Evolutionary conservation across 2,888 invertebrate genomes (phyloP), one percentile per base, ranked within the genome.

Genomic region (Spodoptera picta): DNA sequence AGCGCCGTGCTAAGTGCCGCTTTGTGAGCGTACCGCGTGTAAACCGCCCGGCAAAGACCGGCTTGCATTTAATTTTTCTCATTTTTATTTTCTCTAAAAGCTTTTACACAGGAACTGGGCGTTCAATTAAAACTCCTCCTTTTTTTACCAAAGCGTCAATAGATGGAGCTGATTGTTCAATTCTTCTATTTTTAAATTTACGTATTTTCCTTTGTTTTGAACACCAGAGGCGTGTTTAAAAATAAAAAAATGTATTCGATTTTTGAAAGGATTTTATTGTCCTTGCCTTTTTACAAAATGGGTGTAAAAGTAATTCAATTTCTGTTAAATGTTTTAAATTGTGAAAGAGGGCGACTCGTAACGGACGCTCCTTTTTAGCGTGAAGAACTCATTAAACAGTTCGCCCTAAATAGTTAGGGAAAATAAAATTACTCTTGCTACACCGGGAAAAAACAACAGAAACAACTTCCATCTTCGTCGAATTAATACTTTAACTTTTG

Each of bases 21-120:
- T 89, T 90, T 90, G 84, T 86, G 82, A 83, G 79, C 80, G 78
- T 73, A 79, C 81, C 80, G 84, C 82, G 87, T 86, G 87, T 84
- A 87, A 87, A 87, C 87, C 87, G 73, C 83, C 79, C 75, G 57
- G 83, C 79, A 86, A 87, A 90, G 83, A 83, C 82, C 67, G 77
- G 80, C 79, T 81, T 80, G 83, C 84, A 84, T 85, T 89, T 84
- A 79, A 80, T 82, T 83, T 83, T 84, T 82, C 75, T 57, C 75
- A 71, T 77, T 84, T 86, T 86, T 85, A 86, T 87, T 90, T 89
- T 84, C 81, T 84, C 80, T 86, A 84, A 90, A 90, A 90, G 90
- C 90, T 89, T 91, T 90, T 87, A 85, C 82, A 84, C 84, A 81
- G 83, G 69, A 84, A 82, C 83, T 82, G 83, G 81, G 81, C 82